phyloP scores from a whole-genome alignment of 1,140 invertebrate species.

The Diabrotica virgifera region DNA sequence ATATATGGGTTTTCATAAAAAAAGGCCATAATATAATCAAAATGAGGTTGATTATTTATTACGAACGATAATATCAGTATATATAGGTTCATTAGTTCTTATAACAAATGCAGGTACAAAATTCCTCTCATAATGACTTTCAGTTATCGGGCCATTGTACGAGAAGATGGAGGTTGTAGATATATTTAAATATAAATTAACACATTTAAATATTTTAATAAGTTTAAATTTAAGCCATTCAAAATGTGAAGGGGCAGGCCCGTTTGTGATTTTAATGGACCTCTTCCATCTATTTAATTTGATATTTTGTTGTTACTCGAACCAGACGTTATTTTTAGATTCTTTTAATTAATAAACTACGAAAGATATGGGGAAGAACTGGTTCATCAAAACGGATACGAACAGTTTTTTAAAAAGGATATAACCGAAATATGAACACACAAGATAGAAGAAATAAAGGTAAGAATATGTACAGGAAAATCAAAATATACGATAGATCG shows the following conservation, averaged over 20 bases:
- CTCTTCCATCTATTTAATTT: no score
- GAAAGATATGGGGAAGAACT: no score
- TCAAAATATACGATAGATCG: no score
- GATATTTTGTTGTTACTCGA: no score
- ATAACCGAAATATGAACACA: no score
- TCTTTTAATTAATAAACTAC: no score
- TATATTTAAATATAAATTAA: slow-evolving; percentile 21
- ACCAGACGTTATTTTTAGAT: no score
- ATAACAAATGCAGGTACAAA: slow-evolving; percentile 18
- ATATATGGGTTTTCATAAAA: neutral
- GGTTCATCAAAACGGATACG: no score
- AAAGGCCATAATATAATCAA: neutral
- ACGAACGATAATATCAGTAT: neutral
- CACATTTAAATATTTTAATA: slow-evolving; percentile 19
- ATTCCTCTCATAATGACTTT: slow-evolving; percentile 19
- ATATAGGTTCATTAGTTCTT: slow-evolving; percentile 7
- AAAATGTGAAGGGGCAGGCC: neutral
- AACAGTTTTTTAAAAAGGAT: no score
- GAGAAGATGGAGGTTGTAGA: slow-evolving; percentile 14
- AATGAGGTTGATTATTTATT: neutral
- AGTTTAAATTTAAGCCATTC: neutral
- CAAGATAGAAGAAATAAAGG: no score
- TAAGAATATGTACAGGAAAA: no score
- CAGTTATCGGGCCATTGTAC: slow-evolving; percentile 5
- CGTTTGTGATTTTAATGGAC: no score